Evolutionary conservation across 2,888 invertebrate species (phyloP), one percentile per base, ranked within the genome.

Genomic region (Drosophila vallismaia): DNA sequence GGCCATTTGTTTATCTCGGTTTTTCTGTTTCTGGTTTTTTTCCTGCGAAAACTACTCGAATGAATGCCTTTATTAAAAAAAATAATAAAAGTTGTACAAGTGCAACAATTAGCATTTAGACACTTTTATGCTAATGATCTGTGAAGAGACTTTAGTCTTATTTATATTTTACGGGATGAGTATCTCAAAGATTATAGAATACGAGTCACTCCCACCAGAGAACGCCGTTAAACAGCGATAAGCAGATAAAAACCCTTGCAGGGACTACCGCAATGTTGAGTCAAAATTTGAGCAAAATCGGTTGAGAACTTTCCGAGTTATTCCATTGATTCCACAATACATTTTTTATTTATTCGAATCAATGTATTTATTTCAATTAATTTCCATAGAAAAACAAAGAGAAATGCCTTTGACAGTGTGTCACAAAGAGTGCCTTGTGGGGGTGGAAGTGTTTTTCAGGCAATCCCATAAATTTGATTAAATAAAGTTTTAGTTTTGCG

Each of bases 381-480:
- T 29, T 19, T 19, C 19, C 19, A 66, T 63, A 42, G 19, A 66
- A 46, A 31, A 31, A 12, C 52, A 48, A 26, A 55, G 58, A 56
- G 60, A 68, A 81, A 85, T 81, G 66, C 74, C 74, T 77, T 74
- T 76, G 83, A 74, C 77, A 82, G 77, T 79, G 77, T 85, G 80
- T 85, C 80, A 82, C 74, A 66, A 66, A 63, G 51, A 72, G 50
- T 51, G 49, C 51, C 19, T 62, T 31, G 50, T 40, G 28, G 36
- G 7, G 29, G 45, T 26, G 46, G 31, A 55, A 29, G 36, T 12
- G 38, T 46, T 50, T 58, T 71, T 56, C 55, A 55, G 73, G 58
- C 70, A 71, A 72, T 64, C 52, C 75, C 79, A 86, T 88, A 86
- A 88, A 89, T 89, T 89, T 86, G 83, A 87, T 89, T 77, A 88